Evolutionary conservation across 2,113 vertebrate genomes (phyloP).

Genomic region (Menidia beryllina): DNA sequence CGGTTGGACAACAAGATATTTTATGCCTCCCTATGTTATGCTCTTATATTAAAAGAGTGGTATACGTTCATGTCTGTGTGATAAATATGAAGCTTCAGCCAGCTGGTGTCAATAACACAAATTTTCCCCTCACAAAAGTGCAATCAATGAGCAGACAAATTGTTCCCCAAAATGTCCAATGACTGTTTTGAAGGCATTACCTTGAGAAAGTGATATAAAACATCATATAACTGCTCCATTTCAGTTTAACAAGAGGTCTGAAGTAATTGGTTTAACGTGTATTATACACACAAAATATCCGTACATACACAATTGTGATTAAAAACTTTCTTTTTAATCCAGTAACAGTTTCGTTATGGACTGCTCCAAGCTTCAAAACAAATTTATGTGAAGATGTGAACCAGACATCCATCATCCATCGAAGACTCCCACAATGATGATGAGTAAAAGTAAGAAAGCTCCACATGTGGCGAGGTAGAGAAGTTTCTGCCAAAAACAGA

Average conservation of each 20-base stretch:
- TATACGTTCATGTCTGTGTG: background rate
- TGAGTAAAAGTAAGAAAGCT: constrained; percentile 85
- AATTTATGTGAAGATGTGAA: constrained; percentile 15
- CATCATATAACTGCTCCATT: constrained; percentile 3
- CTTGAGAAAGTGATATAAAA: constrained; percentile 9
- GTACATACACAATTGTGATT: constrained; percentile 10
- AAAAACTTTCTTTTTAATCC: constrained; percentile 32
- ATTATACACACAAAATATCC: constrained; percentile 14
- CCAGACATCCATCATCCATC: constrained; percentile 47
- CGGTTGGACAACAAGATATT: background rate
- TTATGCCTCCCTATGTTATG: background rate
- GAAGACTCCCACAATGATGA: constrained; percentile 82
- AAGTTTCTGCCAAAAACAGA: constrained; percentile 85
- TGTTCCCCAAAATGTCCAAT: constrained; percentile 2
- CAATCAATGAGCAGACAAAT: background rate
- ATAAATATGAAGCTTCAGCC: background rate
- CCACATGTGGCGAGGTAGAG: constrained; percentile 86
- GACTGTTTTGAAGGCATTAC: background rate
- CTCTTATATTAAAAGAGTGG: background rate
- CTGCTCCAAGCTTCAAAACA: constrained; percentile 18
- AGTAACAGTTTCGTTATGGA: constrained; percentile 25
- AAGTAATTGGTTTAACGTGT: constrained; percentile 15
- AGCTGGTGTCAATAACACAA: background rate
- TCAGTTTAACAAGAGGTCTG: constrained; percentile 16
- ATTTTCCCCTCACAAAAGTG: background rate